phyloP scores from a whole-genome alignment of 1,140 invertebrate genomes.

The Conus betulinus region DNA sequence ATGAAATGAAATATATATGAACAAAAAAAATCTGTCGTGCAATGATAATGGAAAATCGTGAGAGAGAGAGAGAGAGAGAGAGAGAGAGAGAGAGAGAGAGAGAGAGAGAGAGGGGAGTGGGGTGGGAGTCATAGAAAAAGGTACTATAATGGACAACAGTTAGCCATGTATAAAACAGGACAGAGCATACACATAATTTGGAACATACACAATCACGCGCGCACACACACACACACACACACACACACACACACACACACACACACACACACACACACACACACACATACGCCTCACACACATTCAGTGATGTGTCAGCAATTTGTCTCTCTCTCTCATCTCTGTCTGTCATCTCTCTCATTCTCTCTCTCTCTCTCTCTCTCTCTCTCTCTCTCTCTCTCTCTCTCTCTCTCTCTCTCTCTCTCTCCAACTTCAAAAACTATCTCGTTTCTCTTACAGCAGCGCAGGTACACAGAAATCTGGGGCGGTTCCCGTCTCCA shows the following conservation, averaged over 20 bases:
- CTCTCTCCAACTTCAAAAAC: not conserved
- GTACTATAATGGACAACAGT: too few species aligned
- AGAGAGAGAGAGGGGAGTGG: not conserved
- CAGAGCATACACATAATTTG: not conserved
- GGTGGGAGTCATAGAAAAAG: not conserved
- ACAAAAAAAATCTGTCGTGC: too few species aligned
- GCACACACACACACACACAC: not conserved
- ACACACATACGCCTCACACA: not conserved
- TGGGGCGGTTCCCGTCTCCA: not conserved
- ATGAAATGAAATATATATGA: too few species aligned
- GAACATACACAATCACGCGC: not conserved
- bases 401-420: not conserved
- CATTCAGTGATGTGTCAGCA: too few species aligned
- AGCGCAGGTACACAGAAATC: not conserved
- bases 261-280: not conserved
- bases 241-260: not conserved
- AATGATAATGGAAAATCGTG: not conserved
- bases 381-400: too few species aligned
- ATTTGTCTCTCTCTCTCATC: too few species aligned
- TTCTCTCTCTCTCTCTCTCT: too few species aligned
- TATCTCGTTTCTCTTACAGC: not conserved
- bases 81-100: conserved; percentile 6
- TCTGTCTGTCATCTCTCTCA: too few species aligned
- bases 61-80: not conserved
- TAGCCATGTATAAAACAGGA: too few species aligned